phyloP scores from a whole-genome alignment of 2,888 invertebrate genomes.

The Eulithis testata region DNA sequence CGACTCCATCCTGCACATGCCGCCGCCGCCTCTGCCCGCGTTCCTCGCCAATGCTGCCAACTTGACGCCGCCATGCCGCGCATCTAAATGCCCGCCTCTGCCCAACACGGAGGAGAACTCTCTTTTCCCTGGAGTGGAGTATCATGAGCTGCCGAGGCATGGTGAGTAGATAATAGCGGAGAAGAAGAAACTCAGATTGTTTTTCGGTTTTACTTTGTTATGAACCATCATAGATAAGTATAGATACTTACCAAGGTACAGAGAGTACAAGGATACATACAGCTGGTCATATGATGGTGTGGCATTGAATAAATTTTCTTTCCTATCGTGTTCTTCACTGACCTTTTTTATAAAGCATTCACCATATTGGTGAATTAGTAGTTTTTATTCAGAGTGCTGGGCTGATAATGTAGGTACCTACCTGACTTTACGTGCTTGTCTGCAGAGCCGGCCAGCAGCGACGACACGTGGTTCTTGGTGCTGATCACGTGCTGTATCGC shows the following conservation, averaged over 20 bases:
- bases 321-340: no score
- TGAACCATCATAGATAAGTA: background rate
- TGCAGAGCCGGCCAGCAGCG: conserved; percentile 82
- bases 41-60: conserved; percentile 86
- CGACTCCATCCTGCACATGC: conserved; percentile 92
- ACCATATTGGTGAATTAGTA: no score
- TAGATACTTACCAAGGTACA: no score
- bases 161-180: conserved; percentile 69
- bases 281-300: no score
- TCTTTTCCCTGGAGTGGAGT: conserved; percentile 88
- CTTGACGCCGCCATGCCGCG: conserved; percentile 87
- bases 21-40: conserved; percentile 93
- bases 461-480: conserved; percentile 93
- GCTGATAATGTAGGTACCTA: background rate
- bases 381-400: no score
- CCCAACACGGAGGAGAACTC: conserved; percentile 80
- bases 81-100: conserved; percentile 86
- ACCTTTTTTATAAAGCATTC: no score
- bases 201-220: background rate
- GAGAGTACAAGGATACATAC: no score
- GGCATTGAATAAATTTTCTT: no score
- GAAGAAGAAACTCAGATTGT: no score
- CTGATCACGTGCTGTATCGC: conserved; percentile 92
- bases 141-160: conserved; percentile 91
- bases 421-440: background rate